phyloP scores from a whole-genome alignment of 2,888 invertebrate species.

The Pollenia labialis region DNA sequence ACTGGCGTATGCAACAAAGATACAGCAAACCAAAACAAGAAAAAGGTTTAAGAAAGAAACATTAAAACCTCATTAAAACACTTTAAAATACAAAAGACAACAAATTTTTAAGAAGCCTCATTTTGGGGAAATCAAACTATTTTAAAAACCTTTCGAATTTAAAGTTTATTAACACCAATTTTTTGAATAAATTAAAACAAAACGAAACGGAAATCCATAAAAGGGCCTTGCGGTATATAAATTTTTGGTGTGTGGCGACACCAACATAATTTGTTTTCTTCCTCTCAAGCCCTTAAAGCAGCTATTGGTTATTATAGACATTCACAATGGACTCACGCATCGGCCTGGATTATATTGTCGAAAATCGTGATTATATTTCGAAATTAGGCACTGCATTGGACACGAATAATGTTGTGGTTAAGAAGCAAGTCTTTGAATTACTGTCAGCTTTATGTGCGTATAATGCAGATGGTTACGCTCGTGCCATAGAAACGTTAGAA shows the following conservation, averaged over 20 bases:
- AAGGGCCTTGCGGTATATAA: neutral
- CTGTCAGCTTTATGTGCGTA: slow-evolving; percentile 97
- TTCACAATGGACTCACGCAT: slow-evolving; percentile 93
- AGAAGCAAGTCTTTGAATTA: slow-evolving; percentile 98
- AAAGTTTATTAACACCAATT: slow-evolving; percentile 44
- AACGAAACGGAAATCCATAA: slow-evolving; percentile 62
- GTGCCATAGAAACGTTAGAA: slow-evolving; percentile 95
- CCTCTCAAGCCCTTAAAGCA: slow-evolving; percentile 29
- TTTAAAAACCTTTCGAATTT: slow-evolving; percentile 5
- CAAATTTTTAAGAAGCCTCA: slow-evolving; percentile 23
- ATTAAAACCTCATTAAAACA: slow-evolving; percentile 38
- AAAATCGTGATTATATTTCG: slow-evolving; percentile 95
- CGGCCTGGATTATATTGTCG: slow-evolving; percentile 97
- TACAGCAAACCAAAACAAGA: slow-evolving; percentile 15
- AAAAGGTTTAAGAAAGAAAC: neutral
- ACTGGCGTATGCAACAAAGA: slow-evolving; percentile 21
- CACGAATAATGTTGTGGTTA: slow-evolving; percentile 94
- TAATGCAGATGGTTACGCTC: slow-evolving; percentile 94
- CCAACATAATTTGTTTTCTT: slow-evolving; percentile 13
- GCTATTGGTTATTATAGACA: neutral
- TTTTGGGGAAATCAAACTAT: slow-evolving; percentile 40
- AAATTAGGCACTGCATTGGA: slow-evolving; percentile 97
- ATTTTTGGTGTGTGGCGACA: slow-evolving; percentile 45
- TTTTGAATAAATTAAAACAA: slow-evolving; percentile 11
- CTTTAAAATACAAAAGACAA: neutral